Conservation (phyloP, 2,113 vertebrate species). For the Oryzias melastigma region DNA sequence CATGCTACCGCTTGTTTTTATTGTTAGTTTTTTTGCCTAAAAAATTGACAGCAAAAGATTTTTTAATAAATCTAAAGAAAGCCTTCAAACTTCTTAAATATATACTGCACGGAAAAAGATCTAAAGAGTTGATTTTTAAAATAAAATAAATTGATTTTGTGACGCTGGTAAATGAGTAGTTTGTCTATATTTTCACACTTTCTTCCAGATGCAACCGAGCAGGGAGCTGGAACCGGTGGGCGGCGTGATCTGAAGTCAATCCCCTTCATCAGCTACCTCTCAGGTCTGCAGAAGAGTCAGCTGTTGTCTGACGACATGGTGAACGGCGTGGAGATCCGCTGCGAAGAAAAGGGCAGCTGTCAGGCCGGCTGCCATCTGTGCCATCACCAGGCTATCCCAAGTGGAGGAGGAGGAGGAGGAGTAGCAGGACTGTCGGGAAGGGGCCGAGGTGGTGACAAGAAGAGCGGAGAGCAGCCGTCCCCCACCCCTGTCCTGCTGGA, state of each 20-base stretch:
- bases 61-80: too few species aligned
- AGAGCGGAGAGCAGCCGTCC: slow-evolving; percentile 86
- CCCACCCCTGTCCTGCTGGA: slow-evolving; percentile 91
- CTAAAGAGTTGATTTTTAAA: too few species aligned
- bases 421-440: slow-evolving; percentile 33
- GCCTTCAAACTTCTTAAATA: too few species aligned
- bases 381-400: slow-evolving; percentile 71
- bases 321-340: slow-evolving; percentile 91
- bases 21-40: too few species aligned
- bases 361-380: slow-evolving; percentile 93
- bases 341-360: slow-evolving; percentile 93
- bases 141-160: too few species aligned
- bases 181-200: neutral
- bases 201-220: slow-evolving; percentile 88
- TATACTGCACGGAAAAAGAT: too few species aligned
- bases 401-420: neutral
- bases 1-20: neutral
- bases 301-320: slow-evolving; percentile 93
- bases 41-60: too few species aligned
- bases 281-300: slow-evolving; percentile 89
- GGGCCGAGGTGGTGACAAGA: slow-evolving; percentile 37
- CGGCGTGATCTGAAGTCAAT: slow-evolving; percentile 93
- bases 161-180: too few species aligned
- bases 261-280: slow-evolving; percentile 96
- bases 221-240: slow-evolving; percentile 77